phyloP scores from a whole-genome alignment of 2,113 vertebrate genomes.

The Nothocercus nigrocapillus region DNA sequence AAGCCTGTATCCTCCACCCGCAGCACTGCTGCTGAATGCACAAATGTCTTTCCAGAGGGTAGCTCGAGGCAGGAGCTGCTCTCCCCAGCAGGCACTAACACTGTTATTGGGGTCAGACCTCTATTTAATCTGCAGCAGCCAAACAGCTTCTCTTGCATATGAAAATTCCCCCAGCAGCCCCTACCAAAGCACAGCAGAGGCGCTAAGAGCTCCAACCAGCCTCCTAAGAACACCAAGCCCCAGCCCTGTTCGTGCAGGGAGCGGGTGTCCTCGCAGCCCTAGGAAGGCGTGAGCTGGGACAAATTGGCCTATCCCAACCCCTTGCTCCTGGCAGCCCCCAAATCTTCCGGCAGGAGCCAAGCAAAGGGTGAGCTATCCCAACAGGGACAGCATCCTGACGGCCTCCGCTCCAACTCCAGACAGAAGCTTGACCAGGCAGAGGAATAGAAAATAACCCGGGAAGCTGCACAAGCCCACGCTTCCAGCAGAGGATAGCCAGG shows the following conservation, averaged over 20 bases:
- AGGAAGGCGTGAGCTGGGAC: not conserved
- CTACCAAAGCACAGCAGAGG: not conserved
- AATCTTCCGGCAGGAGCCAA: not conserved
- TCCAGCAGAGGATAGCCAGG: not conserved
- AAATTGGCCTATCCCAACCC: not conserved
- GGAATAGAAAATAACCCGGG: too few species aligned
- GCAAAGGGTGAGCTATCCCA: not conserved
- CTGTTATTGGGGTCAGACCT: not conserved
- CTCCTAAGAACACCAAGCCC: not conserved
- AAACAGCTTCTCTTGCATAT: not conserved
- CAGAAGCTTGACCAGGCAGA: not conserved
- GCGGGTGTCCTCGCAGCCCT: not conserved
- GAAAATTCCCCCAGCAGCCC: not conserved
- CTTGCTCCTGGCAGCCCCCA: not conserved
- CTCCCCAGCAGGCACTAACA: not conserved
- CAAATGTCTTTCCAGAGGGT: not conserved
- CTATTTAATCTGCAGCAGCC: not conserved
- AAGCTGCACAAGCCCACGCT: not conserved
- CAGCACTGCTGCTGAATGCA: not conserved
- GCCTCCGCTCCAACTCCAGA: not conserved
- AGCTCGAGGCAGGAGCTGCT: not conserved
- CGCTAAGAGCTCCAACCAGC: not conserved
- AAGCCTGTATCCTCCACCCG: not conserved
- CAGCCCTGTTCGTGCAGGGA: not conserved
- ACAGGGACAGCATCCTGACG: too few species aligned